phyloP scores from a whole-genome alignment of 2,113 vertebrate species.

The Indicator indicator region DNA sequence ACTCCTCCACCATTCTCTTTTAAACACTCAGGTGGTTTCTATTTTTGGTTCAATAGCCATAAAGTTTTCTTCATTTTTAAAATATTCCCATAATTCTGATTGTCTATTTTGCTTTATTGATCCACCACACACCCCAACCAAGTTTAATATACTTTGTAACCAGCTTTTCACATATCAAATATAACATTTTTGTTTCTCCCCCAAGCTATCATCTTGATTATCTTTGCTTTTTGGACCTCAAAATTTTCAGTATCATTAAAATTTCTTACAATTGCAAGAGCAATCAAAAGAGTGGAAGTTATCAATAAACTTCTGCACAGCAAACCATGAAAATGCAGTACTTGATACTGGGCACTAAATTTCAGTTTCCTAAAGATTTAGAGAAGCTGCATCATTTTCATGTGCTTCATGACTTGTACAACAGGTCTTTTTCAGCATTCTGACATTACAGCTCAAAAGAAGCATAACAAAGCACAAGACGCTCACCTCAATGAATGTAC shows the following conservation, averaged over 20 bases:
- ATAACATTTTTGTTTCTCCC: background rate
- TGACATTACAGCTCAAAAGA: background rate
- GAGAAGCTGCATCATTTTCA: background rate
- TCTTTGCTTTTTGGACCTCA: background rate
- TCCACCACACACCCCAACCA: background rate
- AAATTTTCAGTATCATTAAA: background rate
- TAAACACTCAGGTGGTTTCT: background rate
- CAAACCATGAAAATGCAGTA: background rate
- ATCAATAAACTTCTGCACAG: background rate
- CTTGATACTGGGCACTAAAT: background rate
- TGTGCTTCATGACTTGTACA: background rate
- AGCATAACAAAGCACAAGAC: background rate
- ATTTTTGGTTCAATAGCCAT: background rate
- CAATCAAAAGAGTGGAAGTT: background rate
- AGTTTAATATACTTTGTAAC: background rate
- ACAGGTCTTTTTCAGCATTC: background rate
- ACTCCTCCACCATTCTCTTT: background rate
- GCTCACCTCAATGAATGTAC: background rate
- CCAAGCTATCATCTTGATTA: background rate
- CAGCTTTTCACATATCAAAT: background rate
- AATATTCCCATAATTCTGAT: background rate
- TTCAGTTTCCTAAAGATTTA: background rate
- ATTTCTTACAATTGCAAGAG: background rate
- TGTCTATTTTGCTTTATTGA: background rate
- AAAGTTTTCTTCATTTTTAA: background rate